Evolutionary conservation across 2,797 vertebrate species (phyloP), one percentile per base, ranked within the genome.

Genomic region (Danio albolineatus): DNA sequence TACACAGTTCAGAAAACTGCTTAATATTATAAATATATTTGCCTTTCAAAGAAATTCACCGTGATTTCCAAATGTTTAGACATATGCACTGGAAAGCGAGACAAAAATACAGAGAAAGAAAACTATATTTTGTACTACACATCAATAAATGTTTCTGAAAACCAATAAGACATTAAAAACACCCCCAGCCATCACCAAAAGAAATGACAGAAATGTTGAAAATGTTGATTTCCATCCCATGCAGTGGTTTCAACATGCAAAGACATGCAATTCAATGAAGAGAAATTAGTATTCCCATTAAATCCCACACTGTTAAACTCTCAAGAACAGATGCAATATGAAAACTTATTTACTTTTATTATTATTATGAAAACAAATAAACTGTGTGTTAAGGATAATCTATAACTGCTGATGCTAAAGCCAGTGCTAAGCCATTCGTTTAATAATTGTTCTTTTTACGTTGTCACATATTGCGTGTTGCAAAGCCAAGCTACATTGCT

Each of bases 401-500:
- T 59, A 82, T 21, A 76, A 60, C 1, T 16, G 6, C 39, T 75
- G n/a, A 72, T 46, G 70, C 69, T 61, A 13, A 78, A 71, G 46
- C 73, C 67, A 51, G 39, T 13, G 46, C 65, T 57, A 56, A 61
- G 48, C 65, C 70, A 71, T 51, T 43, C 39, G 43, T 64, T 67
- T 36, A 53, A 53, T n/a, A 8, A 54, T 56, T 36, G 48, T 54
- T 10, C 1, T 38, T 51, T 57, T 59, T 19, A n/a, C 5, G 3
- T 16, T 39, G n/a, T 76, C 17, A 49, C 49, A 84, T 62, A 76
- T 62, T 36, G 77, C 57, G 19, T 82, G 64, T 71, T 69, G 72
- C 80, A 73, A 86, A 83, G 85, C 82, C 80, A 84, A 86, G 77
- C 82, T 84, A 84, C 82, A 85, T 46, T 41, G 56, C n/a, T 46